Base-by-base conservation (phyloP, 2,113 vertebrate species). In the Empidonax traillii region DNA sequence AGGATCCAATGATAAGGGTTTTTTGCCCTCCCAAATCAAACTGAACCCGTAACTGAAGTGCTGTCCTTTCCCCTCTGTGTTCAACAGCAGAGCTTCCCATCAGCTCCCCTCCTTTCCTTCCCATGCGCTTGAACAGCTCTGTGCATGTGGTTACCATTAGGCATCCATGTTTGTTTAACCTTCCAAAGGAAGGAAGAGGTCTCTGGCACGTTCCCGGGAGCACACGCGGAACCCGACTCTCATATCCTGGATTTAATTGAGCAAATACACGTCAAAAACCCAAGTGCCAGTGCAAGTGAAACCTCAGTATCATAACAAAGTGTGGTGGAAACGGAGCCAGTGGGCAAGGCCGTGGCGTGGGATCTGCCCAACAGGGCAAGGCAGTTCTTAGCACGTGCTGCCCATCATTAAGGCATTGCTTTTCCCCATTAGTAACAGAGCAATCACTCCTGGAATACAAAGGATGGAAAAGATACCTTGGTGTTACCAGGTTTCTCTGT, bases 111-210 rank as follows among this genome's bases (percentile, higher is more conserved):
- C 21, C 30, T 17, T 27, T 39, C 61, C 62, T 49, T 30, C 47
- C 79, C 46, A 28, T 27, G 49, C 92, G 79, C 77, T 24, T 31
- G 46, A 95, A 82, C 90, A 59, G 27, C 65, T 65, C 39, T 3
- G 22, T 24, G 79, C 93, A 88, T 86, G 79, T 84, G 90, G 94
- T 92, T 95, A 85, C 51, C 87, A 14, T 80, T 37, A 94, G 14
- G 28, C 81, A 69, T 49, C 75, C 46, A 1, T 86, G 93, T 95
- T 96, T 95, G 79, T 96, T 93, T 94, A 94, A 96, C 87, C 92
- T 97, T 94, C 53, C 56, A 86, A 39, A 85, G 89, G 92, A 96
- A 96, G 95, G 96, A 96, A 97, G 75, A 94, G 63, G 88, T 89
- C 91, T 93, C 35, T 96, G 96, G 85, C 90, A 90, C 25, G 0